These are phyloP conservation scores for Leptopilina syphax DNA, from an alignment of 2,888 invertebrate species.

Conservation along the genomic window DNA sequence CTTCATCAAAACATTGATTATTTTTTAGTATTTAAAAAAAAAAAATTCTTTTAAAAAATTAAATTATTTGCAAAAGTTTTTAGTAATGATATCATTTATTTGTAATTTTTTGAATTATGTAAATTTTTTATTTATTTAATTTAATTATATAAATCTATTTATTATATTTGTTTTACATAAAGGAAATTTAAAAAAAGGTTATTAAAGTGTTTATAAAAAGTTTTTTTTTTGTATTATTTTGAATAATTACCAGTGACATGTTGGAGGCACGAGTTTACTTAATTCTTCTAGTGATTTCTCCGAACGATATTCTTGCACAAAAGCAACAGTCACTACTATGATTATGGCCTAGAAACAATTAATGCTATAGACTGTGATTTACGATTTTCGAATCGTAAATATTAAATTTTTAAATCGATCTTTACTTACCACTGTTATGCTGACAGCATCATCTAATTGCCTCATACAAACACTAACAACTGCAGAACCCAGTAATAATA, in stretches of 20 bases:
- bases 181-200: no score
- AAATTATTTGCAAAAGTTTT: no score
- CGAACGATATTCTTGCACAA: slow-evolving; percentile 98
- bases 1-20: no score
- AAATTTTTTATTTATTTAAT: no score
- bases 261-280: slow-evolving; percentile 97
- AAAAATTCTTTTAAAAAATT: no score
- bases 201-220: no score
- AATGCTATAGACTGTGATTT: slow-evolving; percentile 21
- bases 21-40: no score
- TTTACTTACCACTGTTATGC: slow-evolving; percentile 95
- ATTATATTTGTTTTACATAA: no score
- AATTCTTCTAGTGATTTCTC: slow-evolving; percentile 98
- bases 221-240: background rate
- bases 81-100: no score
- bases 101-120: no score
- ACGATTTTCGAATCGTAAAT: slow-evolving; percentile 19
- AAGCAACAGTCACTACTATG: slow-evolving; percentile 97
- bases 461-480: slow-evolving; percentile 96
- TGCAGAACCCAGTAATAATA: slow-evolving; percentile 95
- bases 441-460: slow-evolving; percentile 99
- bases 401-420: background rate
- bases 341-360: slow-evolving; percentile 80
- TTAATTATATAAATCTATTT: no score
- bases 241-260: slow-evolving; percentile 89